A percentile compares a stretch with the other conserved stretches of the same genome.
Evolutionary conservation across 2,113 vertebrate species (phyloP).

Genomic region (Hyperoodon ampullatus): DNA sequence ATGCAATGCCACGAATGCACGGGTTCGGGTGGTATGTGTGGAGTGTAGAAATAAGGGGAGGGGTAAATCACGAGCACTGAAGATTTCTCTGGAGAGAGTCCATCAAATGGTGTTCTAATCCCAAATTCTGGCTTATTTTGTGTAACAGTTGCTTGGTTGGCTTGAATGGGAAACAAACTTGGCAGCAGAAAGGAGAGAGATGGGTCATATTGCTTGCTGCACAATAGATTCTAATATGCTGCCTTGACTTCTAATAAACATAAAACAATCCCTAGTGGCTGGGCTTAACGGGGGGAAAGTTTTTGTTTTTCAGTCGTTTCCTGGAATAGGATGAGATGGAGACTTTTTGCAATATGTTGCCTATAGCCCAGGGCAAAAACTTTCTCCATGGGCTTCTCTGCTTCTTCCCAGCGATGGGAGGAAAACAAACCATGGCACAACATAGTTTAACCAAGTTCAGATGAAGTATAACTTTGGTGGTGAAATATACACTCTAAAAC

Average conservation of each 20-base stretch:
- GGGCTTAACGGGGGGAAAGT: background rate
- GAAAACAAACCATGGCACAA: conserved; percentile 20
- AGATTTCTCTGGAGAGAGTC: background rate
- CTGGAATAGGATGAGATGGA: conserved; percentile 33
- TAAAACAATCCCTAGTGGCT: conserved; percentile 21
- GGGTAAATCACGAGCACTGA: background rate
- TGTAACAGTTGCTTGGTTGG: background rate
- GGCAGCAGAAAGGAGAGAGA: background rate
- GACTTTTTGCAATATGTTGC: conserved; percentile 56
- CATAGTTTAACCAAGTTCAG: conserved; percentile 27
- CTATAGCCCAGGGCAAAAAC: background rate
- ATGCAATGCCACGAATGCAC: background rate
- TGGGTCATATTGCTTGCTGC: background rate
- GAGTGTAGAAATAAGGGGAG: background rate
- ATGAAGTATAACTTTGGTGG: conserved; percentile 27
- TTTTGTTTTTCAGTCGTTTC: conserved; percentile 34
- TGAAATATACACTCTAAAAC: conserved; percentile 7
- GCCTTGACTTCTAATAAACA: conserved; percentile 26
- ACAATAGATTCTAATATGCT: background rate
- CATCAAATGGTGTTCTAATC: background rate
- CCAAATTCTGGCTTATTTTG: background rate
- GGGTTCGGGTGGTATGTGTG: background rate
- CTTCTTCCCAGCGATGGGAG: conserved; percentile 3
- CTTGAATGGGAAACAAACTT: background rate
- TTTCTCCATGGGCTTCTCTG: background rate